These are phyloP conservation scores for Aegotheles bennettii DNA, from an alignment of 2,113 vertebrate species.

Conservation along the genomic window DNA sequence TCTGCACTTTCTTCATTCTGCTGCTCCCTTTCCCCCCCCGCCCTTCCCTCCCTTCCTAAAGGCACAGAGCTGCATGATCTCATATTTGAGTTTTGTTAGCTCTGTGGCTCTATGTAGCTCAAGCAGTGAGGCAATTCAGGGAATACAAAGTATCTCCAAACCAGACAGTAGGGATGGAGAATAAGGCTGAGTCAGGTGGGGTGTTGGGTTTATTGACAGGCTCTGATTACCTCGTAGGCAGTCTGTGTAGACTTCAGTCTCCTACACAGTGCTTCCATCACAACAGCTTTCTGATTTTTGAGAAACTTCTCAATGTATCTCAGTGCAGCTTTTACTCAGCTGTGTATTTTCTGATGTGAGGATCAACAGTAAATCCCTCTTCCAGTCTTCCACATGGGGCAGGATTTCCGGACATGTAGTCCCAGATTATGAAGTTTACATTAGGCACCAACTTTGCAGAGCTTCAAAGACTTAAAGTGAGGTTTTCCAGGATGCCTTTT, in stretches of 20 bases:
- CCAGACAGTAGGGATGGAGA: background rate
- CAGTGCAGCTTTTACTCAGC: background rate
- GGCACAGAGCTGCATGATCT: background rate
- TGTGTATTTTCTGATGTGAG: background rate
- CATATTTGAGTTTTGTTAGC: conserved; percentile 11
- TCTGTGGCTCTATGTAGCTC: background rate
- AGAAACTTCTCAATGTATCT: background rate
- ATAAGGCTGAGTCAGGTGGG: background rate
- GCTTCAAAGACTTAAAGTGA: background rate
- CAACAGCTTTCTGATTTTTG: background rate
- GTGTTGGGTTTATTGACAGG: background rate
- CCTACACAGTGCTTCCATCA: background rate
- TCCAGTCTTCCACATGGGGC: background rate
- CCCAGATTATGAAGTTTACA: background rate
- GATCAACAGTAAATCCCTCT: background rate
- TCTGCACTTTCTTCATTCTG: background rate
- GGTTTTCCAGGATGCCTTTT: background rate
- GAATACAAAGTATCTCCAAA: background rate
- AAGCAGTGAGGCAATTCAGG: background rate
- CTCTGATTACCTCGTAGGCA: background rate
- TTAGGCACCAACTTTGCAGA: background rate
- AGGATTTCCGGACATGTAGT: background rate
- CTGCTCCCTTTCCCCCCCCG: background rate
- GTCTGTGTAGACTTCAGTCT: background rate
- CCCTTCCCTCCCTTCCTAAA: background rate